Conservation (phyloP, 2,113 vertebrate genomes). For the Larimichthys crocea region DNA sequence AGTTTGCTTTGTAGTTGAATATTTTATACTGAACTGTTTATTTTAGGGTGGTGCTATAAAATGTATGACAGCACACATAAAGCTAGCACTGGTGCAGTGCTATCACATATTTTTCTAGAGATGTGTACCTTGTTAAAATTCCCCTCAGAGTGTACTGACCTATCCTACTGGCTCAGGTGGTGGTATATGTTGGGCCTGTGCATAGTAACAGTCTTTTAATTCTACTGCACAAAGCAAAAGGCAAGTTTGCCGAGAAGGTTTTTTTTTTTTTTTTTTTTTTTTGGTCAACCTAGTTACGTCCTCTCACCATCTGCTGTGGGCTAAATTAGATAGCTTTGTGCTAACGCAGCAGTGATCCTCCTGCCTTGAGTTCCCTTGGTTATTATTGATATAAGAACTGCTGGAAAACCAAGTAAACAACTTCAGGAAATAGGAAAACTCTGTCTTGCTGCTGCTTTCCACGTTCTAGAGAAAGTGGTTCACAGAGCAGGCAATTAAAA, state of each 20-base stretch:
- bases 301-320: not conserved
- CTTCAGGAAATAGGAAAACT: constrained; percentile 2
- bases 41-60: too few species aligned
- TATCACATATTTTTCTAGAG: too few species aligned
- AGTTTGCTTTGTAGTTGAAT: too few species aligned
- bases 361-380: not conserved
- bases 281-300: not conserved
- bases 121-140: too few species aligned
- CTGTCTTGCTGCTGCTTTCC: not conserved
- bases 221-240: not conserved
- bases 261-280: not conserved
- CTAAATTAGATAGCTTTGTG: constrained; percentile 15
- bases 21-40: too few species aligned
- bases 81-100: too few species aligned
- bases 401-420: not conserved
- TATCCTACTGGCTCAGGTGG: too few species aligned
- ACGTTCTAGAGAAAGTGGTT: constrained; percentile 3
- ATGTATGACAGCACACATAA: too few species aligned
- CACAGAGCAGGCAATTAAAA: not conserved
- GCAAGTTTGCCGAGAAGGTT: not conserved
- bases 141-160: too few species aligned
- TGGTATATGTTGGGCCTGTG: too few species aligned
- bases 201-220: not conserved
- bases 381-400: not conserved
- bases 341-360: not conserved